Conservation (phyloP, 2,888 invertebrate species). For the Ctena decussata region DNA sequence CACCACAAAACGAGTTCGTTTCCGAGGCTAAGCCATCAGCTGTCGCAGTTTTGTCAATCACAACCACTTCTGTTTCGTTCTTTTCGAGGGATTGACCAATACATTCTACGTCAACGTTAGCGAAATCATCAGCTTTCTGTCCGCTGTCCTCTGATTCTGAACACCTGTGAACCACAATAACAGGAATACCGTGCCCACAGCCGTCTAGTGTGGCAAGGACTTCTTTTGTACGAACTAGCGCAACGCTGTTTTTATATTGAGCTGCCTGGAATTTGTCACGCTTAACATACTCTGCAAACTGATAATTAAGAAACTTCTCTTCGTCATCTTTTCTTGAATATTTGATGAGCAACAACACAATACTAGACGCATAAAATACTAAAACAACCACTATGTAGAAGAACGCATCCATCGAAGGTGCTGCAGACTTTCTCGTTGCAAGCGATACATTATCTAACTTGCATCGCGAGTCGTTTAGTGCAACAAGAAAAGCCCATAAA, state of each 20-base stretch:
- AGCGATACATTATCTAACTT: background rate
- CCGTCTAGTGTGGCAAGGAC: constrained; percentile 11
- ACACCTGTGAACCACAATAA: constrained; percentile 15
- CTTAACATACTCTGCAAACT: constrained; percentile 79
- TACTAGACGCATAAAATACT: constrained; percentile 79
- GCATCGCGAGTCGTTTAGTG: background rate
- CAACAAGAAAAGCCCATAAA: background rate
- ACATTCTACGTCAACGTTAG: too few relatives aligned
- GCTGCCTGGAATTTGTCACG: constrained; percentile 70
- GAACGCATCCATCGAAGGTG: constrained; percentile 72
- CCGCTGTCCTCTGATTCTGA: background rate
- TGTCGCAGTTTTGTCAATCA: too few relatives aligned
- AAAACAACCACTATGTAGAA: constrained; percentile 80
- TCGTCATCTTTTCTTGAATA: constrained; percentile 79
- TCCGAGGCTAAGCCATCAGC: too few relatives aligned
- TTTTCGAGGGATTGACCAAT: too few relatives aligned
- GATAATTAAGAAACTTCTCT: constrained; percentile 75
- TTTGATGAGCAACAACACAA: constrained; percentile 80
- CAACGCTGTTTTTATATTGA: constrained; percentile 69
- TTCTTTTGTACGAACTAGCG: constrained; percentile 46
- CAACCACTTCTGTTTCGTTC: too few relatives aligned
- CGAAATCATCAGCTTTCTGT: too few relatives aligned
- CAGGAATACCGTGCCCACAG: background rate
- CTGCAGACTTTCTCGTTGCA: constrained; percentile 3
- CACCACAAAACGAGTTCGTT: too few relatives aligned